phyloP scores from a whole-genome alignment of 2,888 invertebrate species.

The Troides oblongomaculatus region DNA sequence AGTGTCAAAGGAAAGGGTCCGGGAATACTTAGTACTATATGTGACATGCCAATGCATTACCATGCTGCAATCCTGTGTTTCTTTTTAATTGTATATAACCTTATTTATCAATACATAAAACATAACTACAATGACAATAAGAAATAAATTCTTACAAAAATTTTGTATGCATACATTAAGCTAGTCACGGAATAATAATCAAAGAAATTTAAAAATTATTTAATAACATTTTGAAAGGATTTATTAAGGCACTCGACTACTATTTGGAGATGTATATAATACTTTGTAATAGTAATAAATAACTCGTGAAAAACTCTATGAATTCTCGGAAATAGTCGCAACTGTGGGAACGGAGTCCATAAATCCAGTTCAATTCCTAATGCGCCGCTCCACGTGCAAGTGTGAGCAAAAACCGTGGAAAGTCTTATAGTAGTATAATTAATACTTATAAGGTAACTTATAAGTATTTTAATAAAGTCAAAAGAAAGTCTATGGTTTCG shows the following conservation, averaged over 20 bases:
- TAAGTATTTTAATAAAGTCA: too few species aligned
- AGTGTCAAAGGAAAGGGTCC: conserved; percentile 56
- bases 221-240: conserved; percentile 30
- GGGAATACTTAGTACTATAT: conserved; percentile 63
- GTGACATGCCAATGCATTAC: conserved; percentile 76
- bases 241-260: conserved; percentile 24
- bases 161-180: conserved; percentile 37
- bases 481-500: too few species aligned
- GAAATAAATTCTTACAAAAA: conserved; percentile 37
- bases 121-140: conserved; percentile 62
- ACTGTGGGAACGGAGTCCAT: too few species aligned
- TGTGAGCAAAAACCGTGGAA: too few species aligned
- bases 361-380: too few species aligned
- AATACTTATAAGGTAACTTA: too few species aligned
- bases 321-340: not conserved
- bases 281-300: conserved; percentile 42
- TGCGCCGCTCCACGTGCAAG: too few species aligned
- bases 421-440: too few species aligned
- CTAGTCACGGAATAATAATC: conserved; percentile 64
- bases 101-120: conserved; percentile 74
- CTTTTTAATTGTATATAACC: conserved; percentile 76
- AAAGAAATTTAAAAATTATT: conserved; percentile 33
- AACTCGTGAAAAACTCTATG: not conserved
- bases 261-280: conserved; percentile 63
- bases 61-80: conserved; percentile 75